Conservation (phyloP, 1,140 invertebrate species). For the Drosophila ohnishii region DNA sequence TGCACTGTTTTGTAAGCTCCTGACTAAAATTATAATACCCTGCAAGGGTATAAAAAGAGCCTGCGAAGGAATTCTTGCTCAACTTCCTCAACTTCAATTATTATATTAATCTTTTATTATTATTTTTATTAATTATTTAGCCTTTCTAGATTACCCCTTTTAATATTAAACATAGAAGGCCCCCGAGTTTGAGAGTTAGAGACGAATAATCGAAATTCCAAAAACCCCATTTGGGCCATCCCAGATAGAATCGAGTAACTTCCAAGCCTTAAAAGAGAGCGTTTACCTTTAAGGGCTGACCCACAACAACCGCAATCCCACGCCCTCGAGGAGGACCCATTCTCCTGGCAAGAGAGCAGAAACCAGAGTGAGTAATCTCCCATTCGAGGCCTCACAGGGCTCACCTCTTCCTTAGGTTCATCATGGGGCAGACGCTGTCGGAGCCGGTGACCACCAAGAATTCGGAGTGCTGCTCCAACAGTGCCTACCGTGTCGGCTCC, state of each 20-base stretch:
- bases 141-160: background rate
- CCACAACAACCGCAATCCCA: background rate
- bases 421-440: conserved; percentile 96
- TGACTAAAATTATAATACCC: too few species aligned
- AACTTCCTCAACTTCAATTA: too few species aligned
- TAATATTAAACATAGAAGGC: background rate
- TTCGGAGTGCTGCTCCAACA: conserved; percentile 90
- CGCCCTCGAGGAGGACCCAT: background rate
- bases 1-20: too few species aligned
- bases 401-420: conserved; percentile 23
- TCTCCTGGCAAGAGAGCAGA: background rate
- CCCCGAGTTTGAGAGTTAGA: background rate
- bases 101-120: background rate
- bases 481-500: conserved; percentile 89
- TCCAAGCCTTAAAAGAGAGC: background rate
- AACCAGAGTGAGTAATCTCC: conserved; percentile 4
- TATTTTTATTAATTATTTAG: background rate
- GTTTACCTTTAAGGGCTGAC: background rate
- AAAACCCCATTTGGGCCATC: conserved; percentile 9
- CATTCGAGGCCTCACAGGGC: background rate
- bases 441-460: conserved; percentile 96
- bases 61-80: background rate
- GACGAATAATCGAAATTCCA: conserved; percentile 15
- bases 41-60: too few species aligned
- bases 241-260: background rate